Conservation (phyloP, 1,140 invertebrate species). For the Aphelenchoides fujianensis region DNA sequence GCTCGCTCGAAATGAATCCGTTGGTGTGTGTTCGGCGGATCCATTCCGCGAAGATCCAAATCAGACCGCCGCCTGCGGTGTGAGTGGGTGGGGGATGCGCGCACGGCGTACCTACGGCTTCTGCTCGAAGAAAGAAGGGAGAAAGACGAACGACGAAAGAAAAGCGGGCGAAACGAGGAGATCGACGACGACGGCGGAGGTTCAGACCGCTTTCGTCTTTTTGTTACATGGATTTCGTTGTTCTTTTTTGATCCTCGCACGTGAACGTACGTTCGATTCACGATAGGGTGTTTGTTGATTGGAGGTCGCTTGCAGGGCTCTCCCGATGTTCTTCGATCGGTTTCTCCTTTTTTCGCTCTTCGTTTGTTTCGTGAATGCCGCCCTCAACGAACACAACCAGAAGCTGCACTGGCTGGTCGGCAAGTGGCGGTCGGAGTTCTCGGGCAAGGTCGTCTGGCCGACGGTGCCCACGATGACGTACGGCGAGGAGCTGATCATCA, state of each 20-base stretch:
- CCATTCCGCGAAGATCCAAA: not conserved
- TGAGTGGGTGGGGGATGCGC: not conserved
- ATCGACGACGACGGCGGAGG: not conserved
- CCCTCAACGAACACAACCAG: constrained; percentile 1
- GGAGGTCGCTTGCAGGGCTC: too few relatives aligned
- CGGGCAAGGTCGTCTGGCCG: constrained; percentile 61
- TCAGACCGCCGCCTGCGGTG: not conserved
- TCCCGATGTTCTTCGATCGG: not conserved
- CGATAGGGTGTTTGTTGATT: too few relatives aligned
- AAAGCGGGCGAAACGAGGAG: not conserved
- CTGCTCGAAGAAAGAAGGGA: not conserved
- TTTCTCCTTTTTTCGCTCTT: not conserved
- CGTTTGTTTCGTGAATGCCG: not conserved
- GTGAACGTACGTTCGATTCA: too few relatives aligned
- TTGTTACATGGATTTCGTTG: not conserved
- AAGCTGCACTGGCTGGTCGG: constrained; percentile 50
- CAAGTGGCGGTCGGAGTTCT: constrained; percentile 61
- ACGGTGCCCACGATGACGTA: constrained; percentile 63
- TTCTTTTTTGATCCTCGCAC: too few relatives aligned
- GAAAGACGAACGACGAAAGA: too few relatives aligned
- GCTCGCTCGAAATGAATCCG: not conserved
- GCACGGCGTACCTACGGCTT: not conserved
- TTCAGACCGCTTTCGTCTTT: not conserved
- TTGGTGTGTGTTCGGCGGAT: not conserved
- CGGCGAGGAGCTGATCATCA: constrained; percentile 58